Evolutionary conservation across 2,888 invertebrate species (phyloP), one percentile per base, ranked within the genome.

Genomic region (Tinea semifulvella): DNA sequence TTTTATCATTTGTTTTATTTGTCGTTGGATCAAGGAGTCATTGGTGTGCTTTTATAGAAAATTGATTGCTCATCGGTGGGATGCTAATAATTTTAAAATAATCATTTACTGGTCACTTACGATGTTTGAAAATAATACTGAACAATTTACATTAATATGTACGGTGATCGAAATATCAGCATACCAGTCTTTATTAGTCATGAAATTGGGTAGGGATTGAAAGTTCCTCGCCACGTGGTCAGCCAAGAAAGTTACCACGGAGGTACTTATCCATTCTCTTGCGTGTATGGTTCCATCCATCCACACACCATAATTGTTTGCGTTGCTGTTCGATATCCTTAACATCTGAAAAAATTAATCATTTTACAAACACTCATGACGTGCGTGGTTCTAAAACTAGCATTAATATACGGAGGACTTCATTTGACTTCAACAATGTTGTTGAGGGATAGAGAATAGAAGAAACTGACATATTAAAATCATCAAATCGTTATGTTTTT

Each of bases 211-310:
- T 47, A 85, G 80, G 3, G 66, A 71, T 14, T 88, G 85, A 61
- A 88, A 89, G 56, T 90, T 88, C 52, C 85, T 87, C 0, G 88
- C 86, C 39, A 94, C 66, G 52, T 89, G 82, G 60, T 91, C 85
- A 46, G 91, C 88, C 36, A 92, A 84, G 59, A 85, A 93, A 0
- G 91, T 89, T 0, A 91, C 90, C 0, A 88, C 84, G 0, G 92
- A 89, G 0, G 90, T 89, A 16, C 89, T 87, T 48, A 93, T 91
- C 93, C 93, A 97, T 82, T 97, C 97, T 40, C 96, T 83, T 0
- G 94, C 92, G 60, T 95, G 94, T 53, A 92, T 93, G 7, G 92
- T 90, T n/a, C 89, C 90, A 55, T 90, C 90, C 42, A 90, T 67
- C 90, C 91, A 91, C 7, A 90, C 75, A 1, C 87, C 89, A 3